Base-by-base conservation (phyloP, 2,113 vertebrate genomes). In the Fukomys damarensis region DNA sequence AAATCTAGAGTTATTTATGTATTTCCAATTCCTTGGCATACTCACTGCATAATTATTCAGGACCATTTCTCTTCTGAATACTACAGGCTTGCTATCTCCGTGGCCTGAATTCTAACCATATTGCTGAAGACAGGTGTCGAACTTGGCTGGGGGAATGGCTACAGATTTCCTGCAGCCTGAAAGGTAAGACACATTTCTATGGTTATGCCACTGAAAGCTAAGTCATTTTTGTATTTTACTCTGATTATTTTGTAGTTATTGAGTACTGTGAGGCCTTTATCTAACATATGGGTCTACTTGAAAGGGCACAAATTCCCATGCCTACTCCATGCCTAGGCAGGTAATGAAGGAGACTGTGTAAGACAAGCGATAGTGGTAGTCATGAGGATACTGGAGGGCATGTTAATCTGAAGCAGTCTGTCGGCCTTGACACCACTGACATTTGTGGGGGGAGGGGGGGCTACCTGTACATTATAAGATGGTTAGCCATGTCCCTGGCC, bases 101-200 rank as follows among this genome's bases (percentile, higher is more conserved):
- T 10, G 99, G 99, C 1, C 98, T 99, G 22, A 98, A 99, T 96
- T 98, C 99, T 32, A 96, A 98, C 1, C 89, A 65, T 14, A 96
- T 99, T 4, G 96, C 91, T 58, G 16, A 94, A 35, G 84, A 97
- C 0, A 98, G 99, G 95, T 99, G 99, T 96, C 97, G 96, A 0
- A 98, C 98, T 35, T 99, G 99, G 99, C 98, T 99, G 94, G 97
- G 98, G 86, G 99, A 99, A 88, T 99, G 99, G 99, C 98, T 99
- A 7, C 95, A 99, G 79, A 97, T 99, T 46, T 99, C 99, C 66
- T 97, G 98, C 13, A 96, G 97, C 26, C 97, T 99, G 32, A 99
- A 99, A 99, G 99, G 99, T 99, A 93, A 98, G 79, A 26, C 32
- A 72, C 0, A 26, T 81, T 89, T 86, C 79, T 77, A 2, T 54